Evolutionary conservation across 2,113 vertebrate genomes (phyloP), one percentile per base, ranked within the genome.

Genomic region (Chauna torquata): DNA sequence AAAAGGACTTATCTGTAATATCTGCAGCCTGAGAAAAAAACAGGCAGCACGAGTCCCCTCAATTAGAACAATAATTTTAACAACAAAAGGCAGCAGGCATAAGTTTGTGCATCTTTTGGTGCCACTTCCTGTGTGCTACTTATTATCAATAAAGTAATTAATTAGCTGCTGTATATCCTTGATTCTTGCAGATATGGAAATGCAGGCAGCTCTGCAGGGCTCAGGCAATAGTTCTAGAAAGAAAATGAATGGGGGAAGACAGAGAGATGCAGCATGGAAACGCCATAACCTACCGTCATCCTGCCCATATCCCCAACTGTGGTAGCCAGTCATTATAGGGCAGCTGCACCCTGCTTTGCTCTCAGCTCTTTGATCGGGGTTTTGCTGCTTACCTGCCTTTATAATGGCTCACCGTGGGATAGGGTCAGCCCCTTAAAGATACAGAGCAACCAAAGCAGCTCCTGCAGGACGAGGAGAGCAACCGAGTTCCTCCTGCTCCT

Each of bases 271-370:
- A 71, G 86, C 91, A 69, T 5, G 25, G 88, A 91, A 92, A 50
- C 40, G 32, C 88, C 42, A 27, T n/a, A 12, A 94, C 99, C 98
- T 98, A 99, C 99, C 99, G 96, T 99, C 98, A 92, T 99, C 98
- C 93, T 98, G 98, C 86, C 99, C 99, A 83, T 99, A 99, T 93
- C 99, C 99, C 99, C 99, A 99, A 72, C 96, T 80, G 91, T 93
- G 98, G 71, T 98, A 98, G 59, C 99, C 98, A 34, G 98, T 99
- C 99, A 99, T 99, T 47, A 69, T 91, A 61, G 90, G 84, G 38
- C 70, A 92, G 55, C 95, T 18, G 75, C 89, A 28, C 94, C 88
- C 95, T 54, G 88, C 94, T 68, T n/a, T 11, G 65, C 82, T 75
- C 74, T 52, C 75, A 81, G 82, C 86, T 91, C 89, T 36, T 16